Base-by-base conservation (phyloP, 2,797 vertebrate species). In the Scolopax rusticola region DNA sequence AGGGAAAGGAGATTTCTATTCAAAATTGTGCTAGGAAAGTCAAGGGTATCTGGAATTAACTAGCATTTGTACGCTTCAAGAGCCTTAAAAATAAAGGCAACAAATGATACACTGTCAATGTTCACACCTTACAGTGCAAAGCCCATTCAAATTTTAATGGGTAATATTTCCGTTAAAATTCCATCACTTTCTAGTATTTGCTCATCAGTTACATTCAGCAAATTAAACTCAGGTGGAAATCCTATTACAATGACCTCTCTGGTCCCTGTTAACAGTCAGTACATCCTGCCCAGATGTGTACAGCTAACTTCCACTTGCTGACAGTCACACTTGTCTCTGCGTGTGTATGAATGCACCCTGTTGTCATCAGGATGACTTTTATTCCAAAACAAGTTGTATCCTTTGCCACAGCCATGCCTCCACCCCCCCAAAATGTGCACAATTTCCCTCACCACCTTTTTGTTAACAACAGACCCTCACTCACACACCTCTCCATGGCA, bases 21-120 rank as follows among this genome's bases (percentile, higher is more conserved):
- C 0, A 1, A 7, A 17, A 20, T 21, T 53, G 11, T 45, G 11
- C 33, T 43, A 57, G 6, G 4, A 57, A 20, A 60, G 23, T 6
- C 15, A 0, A 4, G 13, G 13, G 8, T 23, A 59, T 48, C 43
- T 94, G 63, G 54, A 92, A 63, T 57, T 88, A 61, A 47, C 32
- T 32, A 40, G 14, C 10, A 50, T 86, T 80, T 82, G 12, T 30
- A 15, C 2, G 8, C 57, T 60, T 83, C 48, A 83, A 60, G n/a
- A 40, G 32, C 14, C 36, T 83, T 84, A 78, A 81, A 84, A 84
- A 50, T 36, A 81, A 81, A 69, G 47, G 59, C 13, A 78, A 89
- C 20, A 70, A 74, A 69, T 59, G 3, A 15, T 27, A 45, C 47
- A 28, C 18, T 54, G 6, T 19, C 56, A 69, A 65, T 41, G 13